phyloP scores from a whole-genome alignment of 1,140 invertebrate genomes.

The Yoshiicerus persimilis region DNA sequence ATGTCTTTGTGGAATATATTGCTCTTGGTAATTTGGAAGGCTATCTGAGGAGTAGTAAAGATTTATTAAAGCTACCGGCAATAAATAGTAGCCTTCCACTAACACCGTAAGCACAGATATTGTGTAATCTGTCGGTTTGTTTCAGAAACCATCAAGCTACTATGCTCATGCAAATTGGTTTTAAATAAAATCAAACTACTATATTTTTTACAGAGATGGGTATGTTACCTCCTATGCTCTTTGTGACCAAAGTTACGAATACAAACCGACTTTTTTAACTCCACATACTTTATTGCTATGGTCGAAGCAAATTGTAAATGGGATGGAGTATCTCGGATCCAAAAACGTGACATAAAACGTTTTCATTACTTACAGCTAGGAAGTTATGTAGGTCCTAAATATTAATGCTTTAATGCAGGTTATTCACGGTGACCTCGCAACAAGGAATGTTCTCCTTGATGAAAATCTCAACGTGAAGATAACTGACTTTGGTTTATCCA shows the following conservation, averaged over 20 bases:
- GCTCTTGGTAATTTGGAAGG: background rate
- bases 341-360: background rate
- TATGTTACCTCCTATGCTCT: background rate
- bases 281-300: background rate
- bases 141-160: too few relatives aligned
- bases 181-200: too few relatives aligned
- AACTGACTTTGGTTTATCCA: background rate
- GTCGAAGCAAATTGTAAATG: background rate
- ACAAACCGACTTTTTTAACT: background rate
- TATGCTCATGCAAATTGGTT: too few relatives aligned
- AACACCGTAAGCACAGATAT: background rate
- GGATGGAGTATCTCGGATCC: background rate
- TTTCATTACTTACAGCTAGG: too few relatives aligned
- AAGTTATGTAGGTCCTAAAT: background rate
- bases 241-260: background rate
- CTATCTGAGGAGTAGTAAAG: background rate
- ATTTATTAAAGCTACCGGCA: too few relatives aligned
- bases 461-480: background rate
- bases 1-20: slow-evolving; percentile 21
- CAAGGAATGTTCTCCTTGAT: background rate
- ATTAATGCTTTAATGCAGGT: background rate
- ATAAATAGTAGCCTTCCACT: background rate
- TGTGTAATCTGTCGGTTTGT: background rate
- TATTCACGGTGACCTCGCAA: background rate
- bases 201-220: background rate